phyloP scores from a whole-genome alignment of 2,888 invertebrate genomes.

The Andrena marginata region DNA sequence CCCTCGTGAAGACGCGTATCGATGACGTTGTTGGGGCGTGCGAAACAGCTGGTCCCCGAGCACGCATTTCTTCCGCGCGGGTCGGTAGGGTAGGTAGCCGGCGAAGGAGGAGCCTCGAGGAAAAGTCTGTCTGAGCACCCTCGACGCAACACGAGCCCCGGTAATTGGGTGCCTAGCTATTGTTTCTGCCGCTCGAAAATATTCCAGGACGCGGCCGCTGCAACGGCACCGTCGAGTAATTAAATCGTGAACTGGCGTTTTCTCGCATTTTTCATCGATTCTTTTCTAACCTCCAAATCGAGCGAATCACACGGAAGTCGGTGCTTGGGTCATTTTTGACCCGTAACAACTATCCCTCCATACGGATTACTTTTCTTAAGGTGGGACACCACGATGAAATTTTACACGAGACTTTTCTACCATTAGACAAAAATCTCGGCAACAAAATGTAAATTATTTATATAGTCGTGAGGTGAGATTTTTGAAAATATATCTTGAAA shows the following conservation, averaged over 20 bases:
- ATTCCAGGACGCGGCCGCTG: constrained; percentile 48
- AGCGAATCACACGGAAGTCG: not conserved
- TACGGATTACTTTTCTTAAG: too few relatives aligned
- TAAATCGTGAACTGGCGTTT: constrained; percentile 53
- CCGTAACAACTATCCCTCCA: too few relatives aligned
- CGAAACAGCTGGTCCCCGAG: constrained; percentile 3
- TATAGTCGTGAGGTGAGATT: too few relatives aligned
- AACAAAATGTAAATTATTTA: too few relatives aligned
- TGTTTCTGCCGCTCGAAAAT: constrained; percentile 59
- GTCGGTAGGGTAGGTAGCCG: constrained; percentile 34
- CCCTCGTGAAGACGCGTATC: not conserved
- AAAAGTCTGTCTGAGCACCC: constrained; percentile 64
- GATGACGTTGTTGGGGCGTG: constrained; percentile 13
- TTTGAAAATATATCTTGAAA: too few relatives aligned
- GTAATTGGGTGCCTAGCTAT: constrained; percentile 64
- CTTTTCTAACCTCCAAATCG: constrained; percentile 16
- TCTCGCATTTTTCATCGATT: constrained; percentile 38
- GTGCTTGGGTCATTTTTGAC: too few relatives aligned
- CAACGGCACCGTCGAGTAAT: constrained; percentile 38
- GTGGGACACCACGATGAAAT: too few relatives aligned
- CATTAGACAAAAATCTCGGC: too few relatives aligned
- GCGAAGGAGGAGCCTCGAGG: constrained; percentile 53
- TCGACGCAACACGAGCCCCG: constrained; percentile 60
- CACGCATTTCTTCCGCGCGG: constrained; percentile 14
- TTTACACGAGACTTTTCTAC: too few relatives aligned